These are phyloP conservation scores for Dinoponera quadriceps DNA, from an alignment of 1,140 invertebrate genomes.

Conservation along the genomic window DNA sequence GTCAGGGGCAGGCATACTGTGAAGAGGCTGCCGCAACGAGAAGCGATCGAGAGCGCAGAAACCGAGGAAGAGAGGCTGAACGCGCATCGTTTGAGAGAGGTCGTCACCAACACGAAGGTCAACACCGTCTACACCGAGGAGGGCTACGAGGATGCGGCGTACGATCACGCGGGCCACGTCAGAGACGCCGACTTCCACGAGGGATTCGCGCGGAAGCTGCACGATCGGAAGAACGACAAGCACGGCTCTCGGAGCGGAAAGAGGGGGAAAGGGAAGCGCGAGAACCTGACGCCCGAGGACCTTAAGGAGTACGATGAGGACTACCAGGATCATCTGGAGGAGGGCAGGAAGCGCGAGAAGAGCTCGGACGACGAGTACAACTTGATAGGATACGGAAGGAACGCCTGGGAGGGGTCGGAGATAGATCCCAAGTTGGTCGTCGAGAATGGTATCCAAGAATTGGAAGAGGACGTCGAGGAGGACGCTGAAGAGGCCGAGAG, in stretches of 20 bases:
- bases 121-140: slow-evolving; percentile 92
- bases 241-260: neutral
- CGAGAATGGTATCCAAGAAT: slow-evolving; percentile 68
- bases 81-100: slow-evolving; percentile 88
- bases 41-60: slow-evolving; percentile 86
- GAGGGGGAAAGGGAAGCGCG: neutral
- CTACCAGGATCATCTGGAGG: slow-evolving; percentile 49
- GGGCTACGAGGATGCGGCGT: slow-evolving; percentile 91
- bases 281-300: neutral
- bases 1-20: slow-evolving; percentile 88
- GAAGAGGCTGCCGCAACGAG: slow-evolving; percentile 87
- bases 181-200: slow-evolving; percentile 88
- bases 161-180: slow-evolving; percentile 91
- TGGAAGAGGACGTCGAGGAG: slow-evolving; percentile 78
- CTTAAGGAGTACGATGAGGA: slow-evolving; percentile 63
- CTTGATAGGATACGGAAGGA: neutral
- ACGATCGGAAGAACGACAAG: slow-evolving; percentile 64
- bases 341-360: neutral
- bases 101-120: slow-evolving; percentile 89
- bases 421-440: slow-evolving; percentile 74
- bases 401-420: slow-evolving; percentile 26
- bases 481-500: slow-evolving; percentile 73
- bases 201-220: slow-evolving; percentile 78
- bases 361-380: neutral
- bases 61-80: slow-evolving; percentile 88